Evolutionary conservation across 2,888 invertebrate genomes (phyloP), one percentile per base, ranked within the genome.

Genomic region (Drosophila emarginata): DNA sequence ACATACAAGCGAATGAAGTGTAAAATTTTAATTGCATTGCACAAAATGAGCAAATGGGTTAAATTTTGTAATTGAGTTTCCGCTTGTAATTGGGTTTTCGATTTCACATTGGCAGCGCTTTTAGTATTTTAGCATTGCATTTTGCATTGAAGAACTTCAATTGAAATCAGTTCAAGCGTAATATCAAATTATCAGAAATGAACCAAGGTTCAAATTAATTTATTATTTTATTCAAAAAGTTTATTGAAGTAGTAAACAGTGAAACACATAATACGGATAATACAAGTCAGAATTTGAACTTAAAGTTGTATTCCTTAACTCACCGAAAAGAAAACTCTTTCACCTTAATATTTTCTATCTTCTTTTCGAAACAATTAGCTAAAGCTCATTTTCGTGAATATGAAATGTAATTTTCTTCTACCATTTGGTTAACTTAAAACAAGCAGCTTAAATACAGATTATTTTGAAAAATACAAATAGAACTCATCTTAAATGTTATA

Each of bases 11-110:
- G 14, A 45, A 45, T 45, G 45, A 45, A 45, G 45, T 45, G 45
- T 45, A 45, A 45, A 45, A 45, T 45, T 45, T 45, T 45, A 45
- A 45, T 45, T 45, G 45, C 45, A 45, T 45, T 45, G 45, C 45
- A 45, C 21, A 12, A 45, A 45, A 45, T 45, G 45, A 45, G 45
- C 45, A 45, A 45, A 45, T 45, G 45, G 21, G 45, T 18, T 45
- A 45, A 52, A 23, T 28, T 52, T 26, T 52, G 26, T 36, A 56
- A 56, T 61, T 61, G 37, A 28, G 18, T 61, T 60, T 51, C 26
- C 11, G 14, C 32, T 28, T 32, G n/a, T 28, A 50, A 28, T 18
- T 36, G 50, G 14, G 37, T 37, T 50, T 52, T 21, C n/a, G 51
- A 40, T 56, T 37, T 36, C 37, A 26, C n/a, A 18, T 14, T 52